phyloP scores from a whole-genome alignment of 2,797 vertebrate genomes.

The Schizothorax lantsangensis region DNA sequence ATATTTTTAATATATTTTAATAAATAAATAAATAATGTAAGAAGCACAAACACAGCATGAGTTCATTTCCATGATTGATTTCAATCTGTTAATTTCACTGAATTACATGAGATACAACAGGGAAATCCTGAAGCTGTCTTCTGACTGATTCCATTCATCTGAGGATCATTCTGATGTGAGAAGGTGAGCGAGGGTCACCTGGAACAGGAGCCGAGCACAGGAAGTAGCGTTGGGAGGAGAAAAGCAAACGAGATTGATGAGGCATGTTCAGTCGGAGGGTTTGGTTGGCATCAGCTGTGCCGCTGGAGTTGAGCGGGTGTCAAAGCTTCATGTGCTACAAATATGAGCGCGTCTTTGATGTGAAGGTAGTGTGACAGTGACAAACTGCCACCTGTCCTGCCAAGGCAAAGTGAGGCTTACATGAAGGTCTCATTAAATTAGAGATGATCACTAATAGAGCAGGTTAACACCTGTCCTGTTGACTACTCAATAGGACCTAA shows the following conservation, averaged over 20 bases:
- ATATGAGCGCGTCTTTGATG: slow-evolving; percentile 64
- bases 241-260: slow-evolving; percentile 49
- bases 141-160: slow-evolving; percentile 66
- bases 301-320: slow-evolving; percentile 72
- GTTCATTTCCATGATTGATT: neutral
- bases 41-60: too few relatives aligned
- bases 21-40: too few relatives aligned
- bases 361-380: slow-evolving; percentile 68
- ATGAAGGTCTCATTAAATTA: slow-evolving; percentile 72
- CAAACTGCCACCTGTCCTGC: slow-evolving; percentile 61
- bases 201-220: slow-evolving; percentile 30
- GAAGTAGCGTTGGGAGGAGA: slow-evolving; percentile 35
- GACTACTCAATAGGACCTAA: neutral
- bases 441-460: slow-evolving; percentile 72
- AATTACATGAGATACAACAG: slow-evolving; percentile 28
- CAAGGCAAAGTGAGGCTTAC: slow-evolving; percentile 66
- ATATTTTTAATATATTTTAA: neutral
- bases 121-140: slow-evolving; percentile 71
- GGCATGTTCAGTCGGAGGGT: slow-evolving; percentile 64
- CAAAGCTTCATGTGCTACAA: slow-evolving; percentile 44
- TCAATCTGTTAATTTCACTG: neutral
- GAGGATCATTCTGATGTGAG: slow-evolving; percentile 61
- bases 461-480: slow-evolving; percentile 71
- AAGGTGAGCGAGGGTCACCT: slow-evolving; percentile 45
- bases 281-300: slow-evolving; percentile 46